A percentile compares a stretch with the other conserved stretches of the same genome.
These are phyloP conservation scores for Sylvilagus floridanus DNA, from an alignment of 2,797 vertebrate genomes.

Conservation along the genomic window DNA sequence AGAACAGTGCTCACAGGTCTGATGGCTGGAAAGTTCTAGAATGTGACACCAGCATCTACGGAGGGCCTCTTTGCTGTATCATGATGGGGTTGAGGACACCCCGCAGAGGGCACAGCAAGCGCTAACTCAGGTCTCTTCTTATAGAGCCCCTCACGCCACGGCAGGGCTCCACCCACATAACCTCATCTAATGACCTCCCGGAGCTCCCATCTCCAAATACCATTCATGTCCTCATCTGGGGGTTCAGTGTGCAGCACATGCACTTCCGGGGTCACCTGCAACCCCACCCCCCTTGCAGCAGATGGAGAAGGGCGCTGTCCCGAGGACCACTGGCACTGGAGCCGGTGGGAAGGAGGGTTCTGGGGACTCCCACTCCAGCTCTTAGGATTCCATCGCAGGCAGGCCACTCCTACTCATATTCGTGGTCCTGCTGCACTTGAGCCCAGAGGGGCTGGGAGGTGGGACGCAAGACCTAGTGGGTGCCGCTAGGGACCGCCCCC, in stretches of 20 bases:
- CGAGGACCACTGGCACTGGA: rapidly evolving
- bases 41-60: too few relatives aligned
- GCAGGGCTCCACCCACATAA: not conserved
- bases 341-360: not conserved
- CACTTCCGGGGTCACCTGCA: not conserved
- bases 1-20: not conserved
- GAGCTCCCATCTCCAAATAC: not conserved
- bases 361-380: rapidly evolving
- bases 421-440: rapidly evolving
- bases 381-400: not conserved
- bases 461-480: rapidly evolving
- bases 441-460: not conserved
- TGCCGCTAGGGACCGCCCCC: not conserved
- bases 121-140: not conserved
- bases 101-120: not conserved
- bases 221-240: not conserved
- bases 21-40: not conserved
- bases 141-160: not conserved
- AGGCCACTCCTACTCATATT: not conserved
- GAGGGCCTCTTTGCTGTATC: not conserved
- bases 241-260: not conserved
- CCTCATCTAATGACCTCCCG: not conserved
- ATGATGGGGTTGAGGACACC: not conserved
- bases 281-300: not conserved
- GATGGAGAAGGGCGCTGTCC: not conserved